These are phyloP conservation scores for Nephrocerus scutellatus DNA, from an alignment of 2,888 invertebrate species.

Conservation along the genomic window DNA sequence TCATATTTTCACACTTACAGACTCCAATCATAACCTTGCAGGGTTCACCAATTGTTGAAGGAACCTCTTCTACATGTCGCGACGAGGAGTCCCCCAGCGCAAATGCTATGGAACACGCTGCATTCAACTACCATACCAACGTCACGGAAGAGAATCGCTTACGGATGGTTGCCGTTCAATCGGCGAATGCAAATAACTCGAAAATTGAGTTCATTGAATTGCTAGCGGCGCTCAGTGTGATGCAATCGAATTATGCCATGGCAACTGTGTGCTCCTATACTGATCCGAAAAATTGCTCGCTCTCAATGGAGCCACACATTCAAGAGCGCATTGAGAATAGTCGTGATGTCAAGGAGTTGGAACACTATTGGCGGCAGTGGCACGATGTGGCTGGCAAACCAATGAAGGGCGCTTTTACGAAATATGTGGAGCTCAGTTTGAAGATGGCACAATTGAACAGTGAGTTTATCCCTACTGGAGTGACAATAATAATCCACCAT, in stretches of 20 bases:
- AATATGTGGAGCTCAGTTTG: slow-evolving; percentile 60
- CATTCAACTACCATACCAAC: slow-evolving; percentile 67
- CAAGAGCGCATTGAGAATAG: slow-evolving; percentile 61
- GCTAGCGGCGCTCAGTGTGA: slow-evolving; percentile 59
- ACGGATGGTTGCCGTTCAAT: slow-evolving; percentile 37
- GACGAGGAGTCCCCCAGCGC: too few species aligned
- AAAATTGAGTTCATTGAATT: slow-evolving; percentile 56
- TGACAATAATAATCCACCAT: too few species aligned
- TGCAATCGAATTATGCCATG: slow-evolving; percentile 70
- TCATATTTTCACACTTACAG: too few species aligned
- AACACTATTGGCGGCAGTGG: slow-evolving; percentile 76
- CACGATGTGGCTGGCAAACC: slow-evolving; percentile 64
- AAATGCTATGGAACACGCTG: too few species aligned
- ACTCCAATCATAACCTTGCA: too few species aligned
- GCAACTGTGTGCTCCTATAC: slow-evolving; percentile 66
- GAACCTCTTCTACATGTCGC: too few species aligned
- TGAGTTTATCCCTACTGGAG: slow-evolving; percentile 35
- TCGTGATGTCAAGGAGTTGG: slow-evolving; percentile 67
- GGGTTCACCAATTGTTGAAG: too few species aligned
- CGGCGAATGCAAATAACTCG: slow-evolving; percentile 47
- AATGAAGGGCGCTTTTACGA: slow-evolving; percentile 55
- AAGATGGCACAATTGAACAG: slow-evolving; percentile 66
- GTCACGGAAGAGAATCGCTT: slow-evolving; percentile 65
- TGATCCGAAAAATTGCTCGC: slow-evolving; percentile 56
- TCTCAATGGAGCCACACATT: slow-evolving; percentile 60